Percentiles rank a stretch among this genome's conserved stretches.
Evolutionary conservation across 2,797 vertebrate species (phyloP).

Genomic region (Amblyopsis hoosieri): DNA sequence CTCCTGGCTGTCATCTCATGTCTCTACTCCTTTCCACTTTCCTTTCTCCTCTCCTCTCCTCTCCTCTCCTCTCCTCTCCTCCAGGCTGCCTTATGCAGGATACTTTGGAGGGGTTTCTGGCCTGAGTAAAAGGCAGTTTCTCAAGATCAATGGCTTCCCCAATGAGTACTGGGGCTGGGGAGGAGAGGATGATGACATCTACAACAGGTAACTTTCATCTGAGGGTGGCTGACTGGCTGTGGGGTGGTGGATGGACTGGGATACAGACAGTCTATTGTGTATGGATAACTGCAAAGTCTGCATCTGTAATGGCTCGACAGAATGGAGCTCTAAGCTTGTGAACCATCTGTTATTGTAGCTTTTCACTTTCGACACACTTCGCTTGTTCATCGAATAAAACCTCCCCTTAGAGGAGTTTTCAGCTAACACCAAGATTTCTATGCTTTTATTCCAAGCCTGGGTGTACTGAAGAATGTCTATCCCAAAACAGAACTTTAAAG

Average conservation of each 20-base stretch:
- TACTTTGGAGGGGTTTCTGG: slow-evolving; percentile 98
- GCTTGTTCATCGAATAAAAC: no score
- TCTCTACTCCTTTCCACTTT: background rate
- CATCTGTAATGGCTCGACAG: no score
- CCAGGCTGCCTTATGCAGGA: slow-evolving; percentile 92
- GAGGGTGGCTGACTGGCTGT: no score
- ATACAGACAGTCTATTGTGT: background rate
- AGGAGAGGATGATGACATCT: slow-evolving; percentile 97
- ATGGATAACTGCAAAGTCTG: no score
- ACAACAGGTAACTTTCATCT: slow-evolving; percentile 87
- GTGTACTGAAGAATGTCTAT: background rate
- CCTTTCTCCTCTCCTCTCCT: background rate
- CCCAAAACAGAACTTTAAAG: slow-evolving; percentile 5
- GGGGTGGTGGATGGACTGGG: no score
- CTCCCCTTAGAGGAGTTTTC: no score
- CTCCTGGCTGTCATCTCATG: background rate
- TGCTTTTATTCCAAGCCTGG: no score
- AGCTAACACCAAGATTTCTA: no score
- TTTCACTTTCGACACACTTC: no score
- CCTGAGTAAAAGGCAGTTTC: slow-evolving; percentile 94
- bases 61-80: slow-evolving; percentile 14
- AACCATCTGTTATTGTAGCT: no score
- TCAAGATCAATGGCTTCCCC: slow-evolving; percentile 98
- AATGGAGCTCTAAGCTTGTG: no score
- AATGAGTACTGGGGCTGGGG: slow-evolving; percentile 99